These are phyloP conservation scores for Chymomyza procnemis DNA, from an alignment of 2,888 invertebrate species.

Conservation along the genomic window DNA sequence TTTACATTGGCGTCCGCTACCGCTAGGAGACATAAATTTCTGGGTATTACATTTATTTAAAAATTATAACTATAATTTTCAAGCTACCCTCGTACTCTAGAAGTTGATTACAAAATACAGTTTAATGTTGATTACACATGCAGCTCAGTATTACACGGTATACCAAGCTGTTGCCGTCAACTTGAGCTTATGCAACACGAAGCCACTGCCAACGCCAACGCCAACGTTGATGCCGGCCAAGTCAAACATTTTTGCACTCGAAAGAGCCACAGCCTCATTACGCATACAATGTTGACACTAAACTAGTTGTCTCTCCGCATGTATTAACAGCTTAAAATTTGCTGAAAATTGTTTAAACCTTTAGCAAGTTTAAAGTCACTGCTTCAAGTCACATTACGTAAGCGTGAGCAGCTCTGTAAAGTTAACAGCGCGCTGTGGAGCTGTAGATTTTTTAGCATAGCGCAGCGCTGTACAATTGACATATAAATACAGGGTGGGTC, in stretches of 20 bases:
- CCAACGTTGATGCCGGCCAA: neutral
- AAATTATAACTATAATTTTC: no score
- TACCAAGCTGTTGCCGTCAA: constrained; percentile 2
- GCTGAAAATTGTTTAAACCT: neutral
- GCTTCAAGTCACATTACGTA: no score
- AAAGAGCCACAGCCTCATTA: constrained; percentile 50
- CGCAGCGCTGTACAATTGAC: neutral
- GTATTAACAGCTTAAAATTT: neutral
- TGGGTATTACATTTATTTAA: no score
- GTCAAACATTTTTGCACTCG: neutral
- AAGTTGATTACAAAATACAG: constrained; percentile 68
- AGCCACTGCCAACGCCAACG: constrained; percentile 8
- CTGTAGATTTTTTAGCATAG: neutral
- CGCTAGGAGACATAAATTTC: no score
- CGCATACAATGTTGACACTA: constrained; percentile 68
- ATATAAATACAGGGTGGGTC: no score
- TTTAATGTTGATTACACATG: constrained; percentile 72
- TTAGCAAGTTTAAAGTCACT: neutral
- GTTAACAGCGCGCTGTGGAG: no score
- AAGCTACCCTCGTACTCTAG: neutral
- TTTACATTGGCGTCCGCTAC: no score
- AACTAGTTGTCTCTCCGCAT: constrained; percentile 5
- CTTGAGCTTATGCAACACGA: constrained; percentile 32
- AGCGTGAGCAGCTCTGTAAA: no score
- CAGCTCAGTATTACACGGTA: constrained; percentile 27